A percentile compares a stretch with the other conserved stretches of the same genome.
These are phyloP conservation scores for Megalurothrips usitatus DNA, from an alignment of 2,888 invertebrate genomes.

Conservation along the genomic window DNA sequence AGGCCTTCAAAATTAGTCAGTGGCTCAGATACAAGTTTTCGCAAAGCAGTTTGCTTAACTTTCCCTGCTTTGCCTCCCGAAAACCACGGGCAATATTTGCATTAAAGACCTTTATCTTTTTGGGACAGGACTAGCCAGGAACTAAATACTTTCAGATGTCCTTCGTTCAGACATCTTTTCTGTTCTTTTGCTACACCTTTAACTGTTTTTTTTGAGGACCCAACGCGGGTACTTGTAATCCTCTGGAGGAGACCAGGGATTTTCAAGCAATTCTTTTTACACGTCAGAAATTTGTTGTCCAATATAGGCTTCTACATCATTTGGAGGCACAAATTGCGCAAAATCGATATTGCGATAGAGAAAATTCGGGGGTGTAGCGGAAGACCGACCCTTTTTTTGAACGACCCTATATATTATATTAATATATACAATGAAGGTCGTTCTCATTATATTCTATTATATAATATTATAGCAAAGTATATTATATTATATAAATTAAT, in stretches of 20 bases:
- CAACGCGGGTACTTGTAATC: constrained; percentile 30
- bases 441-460: too few species aligned
- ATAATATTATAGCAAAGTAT: too few species aligned
- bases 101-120: constrained; percentile 4
- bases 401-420: too few species aligned
- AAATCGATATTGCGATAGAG: too few species aligned
- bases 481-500: too few species aligned
- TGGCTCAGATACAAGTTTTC: constrained; percentile 33
- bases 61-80: background rate
- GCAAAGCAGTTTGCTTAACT: background rate
- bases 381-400: too few species aligned
- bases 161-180: constrained; percentile 30
- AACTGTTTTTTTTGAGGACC: constrained; percentile 28
- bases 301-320: background rate
- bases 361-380: too few species aligned
- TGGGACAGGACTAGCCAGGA: constrained; percentile 12
- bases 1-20: constrained; percentile 31
- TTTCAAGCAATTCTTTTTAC: background rate
- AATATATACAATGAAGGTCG: too few species aligned
- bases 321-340: too few species aligned
- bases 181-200: too few species aligned
- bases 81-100: background rate
- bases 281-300: background rate
- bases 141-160: constrained; percentile 31
- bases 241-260: constrained; percentile 31